Conservation (phyloP, 1,140 invertebrate species). For the Cotesia typhae region DNA sequence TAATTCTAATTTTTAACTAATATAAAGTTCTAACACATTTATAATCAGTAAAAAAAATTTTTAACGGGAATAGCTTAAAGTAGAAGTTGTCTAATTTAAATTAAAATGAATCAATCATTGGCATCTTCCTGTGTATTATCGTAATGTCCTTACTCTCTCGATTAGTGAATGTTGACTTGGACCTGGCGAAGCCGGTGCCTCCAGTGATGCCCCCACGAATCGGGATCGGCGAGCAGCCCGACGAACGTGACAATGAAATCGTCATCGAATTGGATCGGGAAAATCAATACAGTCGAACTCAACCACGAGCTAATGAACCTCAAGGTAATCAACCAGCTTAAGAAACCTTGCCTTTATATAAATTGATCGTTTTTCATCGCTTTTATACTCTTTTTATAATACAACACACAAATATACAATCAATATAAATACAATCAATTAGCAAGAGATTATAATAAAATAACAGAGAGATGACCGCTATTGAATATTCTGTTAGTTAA, state of each 20-base stretch:
- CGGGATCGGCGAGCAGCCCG: slow-evolving; percentile 59
- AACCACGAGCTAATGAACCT: slow-evolving; percentile 65
- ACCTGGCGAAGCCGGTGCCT: slow-evolving; percentile 62
- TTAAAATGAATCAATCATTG: slow-evolving; percentile 13
- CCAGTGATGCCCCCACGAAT: slow-evolving; percentile 59
- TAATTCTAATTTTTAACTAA: too few relatives aligned
- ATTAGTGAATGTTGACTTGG: slow-evolving; percentile 61
- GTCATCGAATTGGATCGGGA: slow-evolving; percentile 66
- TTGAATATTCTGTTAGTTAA: neutral
- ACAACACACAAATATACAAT: neutral
- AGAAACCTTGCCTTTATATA: slow-evolving; percentile 25
- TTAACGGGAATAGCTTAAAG: neutral
- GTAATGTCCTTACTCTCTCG: slow-evolving; percentile 34
- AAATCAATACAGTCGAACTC: slow-evolving; percentile 65
- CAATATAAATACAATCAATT: neutral
- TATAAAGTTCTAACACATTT: too few relatives aligned
- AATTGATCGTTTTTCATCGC: slow-evolving; percentile 13
- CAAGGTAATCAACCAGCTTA: slow-evolving; percentile 58
- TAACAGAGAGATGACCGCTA: neutral
- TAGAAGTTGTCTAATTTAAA: neutral
- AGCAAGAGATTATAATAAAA: neutral
- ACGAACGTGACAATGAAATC: slow-evolving; percentile 65
- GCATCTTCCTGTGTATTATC: slow-evolving; percentile 39
- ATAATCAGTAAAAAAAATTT: too few relatives aligned
- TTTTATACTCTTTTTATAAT: neutral